phyloP scores from a whole-genome alignment of 2,113 vertebrate genomes.

The Chitala chitala region DNA sequence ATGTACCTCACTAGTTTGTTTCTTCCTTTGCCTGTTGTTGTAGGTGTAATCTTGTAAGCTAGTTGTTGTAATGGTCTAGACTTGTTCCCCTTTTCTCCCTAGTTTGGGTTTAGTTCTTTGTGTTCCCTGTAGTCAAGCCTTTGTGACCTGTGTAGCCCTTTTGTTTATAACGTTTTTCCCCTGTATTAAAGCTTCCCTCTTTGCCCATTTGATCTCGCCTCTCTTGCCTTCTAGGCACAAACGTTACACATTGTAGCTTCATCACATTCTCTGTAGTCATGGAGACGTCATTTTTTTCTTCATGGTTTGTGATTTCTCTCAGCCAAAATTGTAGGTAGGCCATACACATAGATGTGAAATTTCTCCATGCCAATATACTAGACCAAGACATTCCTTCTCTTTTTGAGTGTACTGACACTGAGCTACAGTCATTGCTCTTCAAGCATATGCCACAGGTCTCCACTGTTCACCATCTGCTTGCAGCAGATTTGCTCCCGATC shows the following conservation, averaged over 20 bases:
- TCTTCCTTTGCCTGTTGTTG: too few species aligned
- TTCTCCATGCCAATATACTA: slow-evolving; percentile 15
- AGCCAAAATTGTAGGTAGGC: not conserved
- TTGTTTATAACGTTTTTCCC: too few species aligned
- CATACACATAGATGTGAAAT: slow-evolving; percentile 16
- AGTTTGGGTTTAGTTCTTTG: too few species aligned
- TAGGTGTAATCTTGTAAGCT: too few species aligned
- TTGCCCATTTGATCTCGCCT: too few species aligned
- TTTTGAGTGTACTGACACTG: not conserved
- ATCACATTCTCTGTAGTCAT: slow-evolving; percentile 13
- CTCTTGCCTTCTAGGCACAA: not conserved
- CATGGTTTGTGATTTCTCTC: slow-evolving; percentile 18
- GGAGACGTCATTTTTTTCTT: not conserved
- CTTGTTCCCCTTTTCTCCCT: too few species aligned
- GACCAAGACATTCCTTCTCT: slow-evolving; percentile 7
- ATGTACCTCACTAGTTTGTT: too few species aligned
- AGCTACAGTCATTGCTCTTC: slow-evolving; percentile 8
- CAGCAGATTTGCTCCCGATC: not conserved
- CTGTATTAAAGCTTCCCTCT: too few species aligned
- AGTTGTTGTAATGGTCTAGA: too few species aligned
- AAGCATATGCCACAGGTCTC: not conserved
- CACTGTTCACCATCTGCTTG: not conserved
- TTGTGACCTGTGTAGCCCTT: too few species aligned
- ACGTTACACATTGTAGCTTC: slow-evolving; percentile 12
- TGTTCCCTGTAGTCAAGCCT: too few species aligned